Evolutionary conservation across 2,888 invertebrate genomes (phyloP).

Genomic region (Oligia fasciuncula): DNA sequence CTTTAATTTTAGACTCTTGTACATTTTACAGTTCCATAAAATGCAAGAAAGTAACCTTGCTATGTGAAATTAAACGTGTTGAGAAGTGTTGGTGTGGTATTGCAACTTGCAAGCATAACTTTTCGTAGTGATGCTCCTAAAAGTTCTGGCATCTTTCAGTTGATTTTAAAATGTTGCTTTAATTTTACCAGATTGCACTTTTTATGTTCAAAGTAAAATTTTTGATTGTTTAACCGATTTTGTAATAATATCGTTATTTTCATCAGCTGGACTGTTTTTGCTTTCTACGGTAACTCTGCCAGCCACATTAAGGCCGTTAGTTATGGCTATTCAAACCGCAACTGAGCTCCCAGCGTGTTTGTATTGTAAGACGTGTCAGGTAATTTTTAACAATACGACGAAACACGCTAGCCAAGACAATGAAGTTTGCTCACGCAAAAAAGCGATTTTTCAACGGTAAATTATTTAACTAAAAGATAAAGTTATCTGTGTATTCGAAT

Average conservation of each 20-base stretch:
- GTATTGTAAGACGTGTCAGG: constrained; percentile 61
- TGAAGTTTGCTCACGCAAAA: constrained; percentile 45
- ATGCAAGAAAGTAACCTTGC: constrained; percentile 39
- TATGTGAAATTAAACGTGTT: constrained; percentile 10
- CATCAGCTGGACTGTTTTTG: neutral
- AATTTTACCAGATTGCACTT: neutral
- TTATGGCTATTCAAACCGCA: constrained; percentile 43
- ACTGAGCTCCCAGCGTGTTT: constrained; percentile 40
- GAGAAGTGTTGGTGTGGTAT: neutral
- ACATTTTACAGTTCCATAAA: constrained; percentile 33
- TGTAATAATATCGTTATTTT: constrained; percentile 1
- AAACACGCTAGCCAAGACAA: constrained; percentile 52
- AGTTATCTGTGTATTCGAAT: neutral
- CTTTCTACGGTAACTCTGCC: constrained; percentile 12
- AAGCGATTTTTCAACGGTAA: constrained; percentile 17
- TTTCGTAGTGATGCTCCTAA: neutral
- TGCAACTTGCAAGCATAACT: neutral
- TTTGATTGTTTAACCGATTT: neutral
- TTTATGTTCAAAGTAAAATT: neutral
- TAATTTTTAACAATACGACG: constrained; percentile 63
- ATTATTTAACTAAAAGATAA: constrained; percentile 23
- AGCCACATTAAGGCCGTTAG: constrained; percentile 17
- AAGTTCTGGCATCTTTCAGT: neutral
- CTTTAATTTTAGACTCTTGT: constrained; percentile 23
- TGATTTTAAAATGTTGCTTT: neutral